Evolutionary conservation across 1,140 invertebrate genomes (phyloP).

Genomic region (Agrypnia vestita): DNA sequence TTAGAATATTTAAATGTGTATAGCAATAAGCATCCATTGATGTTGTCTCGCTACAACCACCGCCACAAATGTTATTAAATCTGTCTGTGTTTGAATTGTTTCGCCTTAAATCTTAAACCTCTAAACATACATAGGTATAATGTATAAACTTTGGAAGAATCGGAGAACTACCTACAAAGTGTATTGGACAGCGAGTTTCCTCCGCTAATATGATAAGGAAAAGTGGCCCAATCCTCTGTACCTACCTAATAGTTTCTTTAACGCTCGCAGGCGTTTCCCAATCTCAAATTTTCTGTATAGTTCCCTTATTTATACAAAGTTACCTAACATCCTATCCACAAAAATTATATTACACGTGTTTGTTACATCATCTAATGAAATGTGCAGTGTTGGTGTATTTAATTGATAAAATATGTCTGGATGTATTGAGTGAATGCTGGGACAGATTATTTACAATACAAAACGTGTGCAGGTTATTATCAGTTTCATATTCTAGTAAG

Average conservation of each 20-base stretch:
- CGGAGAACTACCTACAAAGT: constrained; percentile 22
- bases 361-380: constrained; percentile 9
- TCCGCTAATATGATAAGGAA: constrained; percentile 18
- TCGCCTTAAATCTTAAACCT: constrained; percentile 42
- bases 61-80: constrained; percentile 54
- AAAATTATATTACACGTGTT: neutral
- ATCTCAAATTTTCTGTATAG: neutral
- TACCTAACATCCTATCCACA: neutral
- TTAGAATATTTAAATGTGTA: constrained; percentile 60
- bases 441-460: constrained; percentile 23
- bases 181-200: neutral
- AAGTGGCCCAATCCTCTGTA: constrained; percentile 12
- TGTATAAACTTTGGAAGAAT: constrained; percentile 37
- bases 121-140: constrained; percentile 23
- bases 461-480: constrained; percentile 8
- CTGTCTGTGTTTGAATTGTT: constrained; percentile 59
- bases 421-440: neutral
- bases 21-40: constrained; percentile 57
- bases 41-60: constrained; percentile 51
- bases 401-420: constrained; percentile 27
- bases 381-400: constrained; percentile 13
- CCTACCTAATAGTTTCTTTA: neutral
- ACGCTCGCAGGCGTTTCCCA: neutral
- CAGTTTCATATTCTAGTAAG: constrained; percentile 5
- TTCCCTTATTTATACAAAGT: neutral